phyloP scores from a whole-genome alignment of 1,140 invertebrate genomes.

The Sycophila sp. region DNA sequence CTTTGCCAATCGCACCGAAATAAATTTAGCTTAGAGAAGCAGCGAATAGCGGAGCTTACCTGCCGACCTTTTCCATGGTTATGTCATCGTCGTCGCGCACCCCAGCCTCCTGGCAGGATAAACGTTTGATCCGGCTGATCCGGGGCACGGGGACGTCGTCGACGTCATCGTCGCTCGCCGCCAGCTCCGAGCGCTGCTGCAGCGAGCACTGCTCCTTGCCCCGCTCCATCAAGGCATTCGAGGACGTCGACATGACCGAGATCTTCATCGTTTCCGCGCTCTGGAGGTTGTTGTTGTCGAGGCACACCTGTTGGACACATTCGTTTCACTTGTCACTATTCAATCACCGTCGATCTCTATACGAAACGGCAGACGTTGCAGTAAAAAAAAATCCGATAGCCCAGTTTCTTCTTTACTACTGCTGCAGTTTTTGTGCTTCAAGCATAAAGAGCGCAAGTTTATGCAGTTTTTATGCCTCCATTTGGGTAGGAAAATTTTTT shows the following conservation, averaged over 20 bases:
- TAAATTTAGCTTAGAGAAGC: not conserved
- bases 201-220: slow-evolving; percentile 50
- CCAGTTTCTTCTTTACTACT: too few species aligned
- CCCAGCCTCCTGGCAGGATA: slow-evolving; percentile 55
- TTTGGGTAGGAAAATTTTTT: too few species aligned
- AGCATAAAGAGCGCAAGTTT: too few species aligned
- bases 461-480: too few species aligned
- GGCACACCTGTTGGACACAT: too few species aligned
- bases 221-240: slow-evolving; percentile 53
- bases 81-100: slow-evolving; percentile 53
- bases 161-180: not conserved
- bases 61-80: slow-evolving; percentile 25
- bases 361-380: not conserved
- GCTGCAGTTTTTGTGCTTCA: too few species aligned
- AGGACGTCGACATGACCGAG: slow-evolving; percentile 56
- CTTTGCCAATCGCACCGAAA: too few species aligned
- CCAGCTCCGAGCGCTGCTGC: slow-evolving; percentile 38
- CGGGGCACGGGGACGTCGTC: slow-evolving; percentile 39
- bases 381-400: too few species aligned
- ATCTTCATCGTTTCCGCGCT: slow-evolving; percentile 60
- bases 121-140: slow-evolving; percentile 48
- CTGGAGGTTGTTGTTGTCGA: slow-evolving; percentile 54
- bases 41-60: not conserved
- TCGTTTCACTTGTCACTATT: too few species aligned
- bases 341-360: too few species aligned